Conservation (phyloP, 2,888 invertebrate species). For the Agrotis ipsilon region DNA sequence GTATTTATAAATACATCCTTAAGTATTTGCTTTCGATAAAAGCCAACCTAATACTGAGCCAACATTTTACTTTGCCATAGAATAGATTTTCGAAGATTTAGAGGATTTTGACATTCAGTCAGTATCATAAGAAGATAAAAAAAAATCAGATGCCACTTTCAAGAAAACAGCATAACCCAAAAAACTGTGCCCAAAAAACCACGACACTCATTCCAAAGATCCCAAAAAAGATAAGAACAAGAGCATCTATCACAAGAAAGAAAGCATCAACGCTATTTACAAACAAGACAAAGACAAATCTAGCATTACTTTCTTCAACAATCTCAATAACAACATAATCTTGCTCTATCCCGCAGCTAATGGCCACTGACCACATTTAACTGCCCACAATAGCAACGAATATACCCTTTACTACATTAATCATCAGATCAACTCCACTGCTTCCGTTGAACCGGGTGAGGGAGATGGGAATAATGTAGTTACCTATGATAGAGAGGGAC, state of each 20-base stretch:
- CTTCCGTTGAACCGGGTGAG: slow-evolving; percentile 82
- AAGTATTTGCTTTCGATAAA: too few species aligned
- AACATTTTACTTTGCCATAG: too few species aligned
- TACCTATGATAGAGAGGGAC: slow-evolving; percentile 66
- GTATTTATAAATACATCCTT: too few species aligned
- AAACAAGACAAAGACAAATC: slow-evolving; percentile 54
- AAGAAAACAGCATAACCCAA: neutral
- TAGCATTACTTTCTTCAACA: slow-evolving; percentile 49
- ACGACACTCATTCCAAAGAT: slow-evolving; percentile 20
- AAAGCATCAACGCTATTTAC: slow-evolving; percentile 31
- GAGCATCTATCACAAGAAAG: slow-evolving; percentile 24
- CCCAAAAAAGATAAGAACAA: slow-evolving; percentile 5
- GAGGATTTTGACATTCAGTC: too few species aligned
- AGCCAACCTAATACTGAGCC: too few species aligned
- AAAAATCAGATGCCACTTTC: neutral
- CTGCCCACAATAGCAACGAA: slow-evolving; percentile 62
- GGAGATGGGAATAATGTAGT: slow-evolving; percentile 63
- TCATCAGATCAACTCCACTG: slow-evolving; percentile 83
- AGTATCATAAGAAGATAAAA: too few species aligned
- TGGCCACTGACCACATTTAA: slow-evolving; percentile 57
- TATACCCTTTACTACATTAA: slow-evolving; percentile 81
- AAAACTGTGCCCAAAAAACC: neutral
- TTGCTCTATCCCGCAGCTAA: slow-evolving; percentile 50
- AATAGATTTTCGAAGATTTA: too few species aligned
- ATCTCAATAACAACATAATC: slow-evolving; percentile 62